Conservation (phyloP, 2,113 vertebrate genomes). For the Phylloscopus trochiloides region DNA sequence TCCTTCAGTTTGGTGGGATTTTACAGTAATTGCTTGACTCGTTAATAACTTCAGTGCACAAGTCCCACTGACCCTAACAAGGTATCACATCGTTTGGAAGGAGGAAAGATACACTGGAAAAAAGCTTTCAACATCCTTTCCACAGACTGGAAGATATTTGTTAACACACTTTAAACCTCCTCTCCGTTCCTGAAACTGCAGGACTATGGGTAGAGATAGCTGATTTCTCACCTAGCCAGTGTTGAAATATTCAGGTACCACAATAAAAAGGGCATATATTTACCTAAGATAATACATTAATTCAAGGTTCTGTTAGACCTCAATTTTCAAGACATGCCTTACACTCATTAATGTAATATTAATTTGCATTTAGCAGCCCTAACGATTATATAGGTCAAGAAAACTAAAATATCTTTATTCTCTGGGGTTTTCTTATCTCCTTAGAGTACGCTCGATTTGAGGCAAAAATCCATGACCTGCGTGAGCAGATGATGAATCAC, state of each 20-base stretch:
- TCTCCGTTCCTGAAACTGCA: neutral
- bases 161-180: neutral
- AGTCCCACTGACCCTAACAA: neutral
- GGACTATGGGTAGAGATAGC: neutral
- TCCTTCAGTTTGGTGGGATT: neutral
- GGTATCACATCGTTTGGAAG: neutral
- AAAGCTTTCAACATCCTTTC: neutral
- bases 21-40: neutral
- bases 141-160: neutral
- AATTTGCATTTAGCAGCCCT: constrained; percentile 11
- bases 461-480: constrained; percentile 98
- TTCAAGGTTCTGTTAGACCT: neutral
- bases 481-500: constrained; percentile 99
- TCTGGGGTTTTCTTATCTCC: constrained; percentile 51
- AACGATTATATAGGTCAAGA: constrained; percentile 34
- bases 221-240: neutral
- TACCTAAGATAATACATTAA: neutral
- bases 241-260: neutral
- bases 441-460: constrained; percentile 95
- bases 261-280: neutral
- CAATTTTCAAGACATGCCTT: neutral
- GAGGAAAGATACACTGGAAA: neutral
- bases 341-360: neutral
- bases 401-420: constrained; percentile 35
- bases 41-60: neutral